phyloP scores from a whole-genome alignment of 2,113 vertebrate species.

The Sorex araneus region DNA sequence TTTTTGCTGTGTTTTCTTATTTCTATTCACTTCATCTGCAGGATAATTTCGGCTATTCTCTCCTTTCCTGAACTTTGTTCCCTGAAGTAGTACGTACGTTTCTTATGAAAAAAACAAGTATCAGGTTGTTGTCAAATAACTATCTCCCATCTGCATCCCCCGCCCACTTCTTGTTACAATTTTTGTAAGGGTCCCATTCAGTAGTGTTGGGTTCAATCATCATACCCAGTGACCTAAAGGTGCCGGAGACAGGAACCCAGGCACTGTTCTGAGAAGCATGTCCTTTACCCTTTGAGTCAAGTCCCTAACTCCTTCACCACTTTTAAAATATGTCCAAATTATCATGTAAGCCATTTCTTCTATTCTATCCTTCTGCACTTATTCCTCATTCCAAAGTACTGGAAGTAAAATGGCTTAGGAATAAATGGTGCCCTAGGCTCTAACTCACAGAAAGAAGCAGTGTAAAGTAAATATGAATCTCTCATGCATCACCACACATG shows the following conservation, averaged over 20 bases:
- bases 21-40: background rate
- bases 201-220: too few relatives aligned
- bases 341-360: background rate
- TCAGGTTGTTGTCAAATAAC: background rate
- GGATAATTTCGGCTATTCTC: background rate
- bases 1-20: background rate
- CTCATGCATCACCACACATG: background rate
- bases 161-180: background rate
- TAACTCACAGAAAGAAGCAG: background rate
- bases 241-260: too few relatives aligned
- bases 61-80: background rate
- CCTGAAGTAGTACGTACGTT: background rate
- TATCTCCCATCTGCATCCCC: background rate
- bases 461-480: background rate
- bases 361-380: background rate
- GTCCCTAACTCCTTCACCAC: background rate
- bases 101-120: background rate
- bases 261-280: too few relatives aligned
- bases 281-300: too few relatives aligned
- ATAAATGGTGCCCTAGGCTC: conserved; percentile 23
- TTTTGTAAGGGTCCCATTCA: too few relatives aligned
- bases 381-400: background rate
- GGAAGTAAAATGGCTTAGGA: conserved; percentile 16
- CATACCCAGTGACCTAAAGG: too few relatives aligned
- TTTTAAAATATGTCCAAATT: background rate